phyloP scores from a whole-genome alignment of 2,888 invertebrate genomes.

The Drosophila gaucha region DNA sequence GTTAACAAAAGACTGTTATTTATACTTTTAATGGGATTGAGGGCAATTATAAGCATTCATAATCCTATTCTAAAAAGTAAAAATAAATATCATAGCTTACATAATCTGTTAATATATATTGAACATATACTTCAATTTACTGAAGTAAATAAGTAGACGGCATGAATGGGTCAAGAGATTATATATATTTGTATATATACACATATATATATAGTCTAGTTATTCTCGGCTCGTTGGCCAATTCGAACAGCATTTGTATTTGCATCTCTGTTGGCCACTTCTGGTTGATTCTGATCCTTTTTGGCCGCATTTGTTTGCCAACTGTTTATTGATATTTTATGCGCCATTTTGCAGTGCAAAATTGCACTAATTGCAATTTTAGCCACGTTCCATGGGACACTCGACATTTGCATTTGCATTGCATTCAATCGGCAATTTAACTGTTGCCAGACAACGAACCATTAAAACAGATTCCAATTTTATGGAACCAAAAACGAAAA shows the following conservation, averaged over 20 bases:
- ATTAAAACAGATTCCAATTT: constrained; percentile 35
- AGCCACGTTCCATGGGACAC: constrained; percentile 62
- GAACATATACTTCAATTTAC: too few species aligned
- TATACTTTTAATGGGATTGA: too few species aligned
- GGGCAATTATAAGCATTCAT: too few species aligned
- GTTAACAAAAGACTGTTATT: too few species aligned
- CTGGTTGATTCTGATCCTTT: constrained; percentile 7
- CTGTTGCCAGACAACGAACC: constrained; percentile 43
- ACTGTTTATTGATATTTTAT: constrained; percentile 80
- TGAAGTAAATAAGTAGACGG: too few species aligned
- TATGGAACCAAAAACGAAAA: background rate
- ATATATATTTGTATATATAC: background rate
- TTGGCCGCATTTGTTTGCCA: constrained; percentile 34
- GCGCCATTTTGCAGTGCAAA: constrained; percentile 54
- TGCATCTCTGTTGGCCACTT: constrained; percentile 36
- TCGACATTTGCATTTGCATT: constrained; percentile 65
- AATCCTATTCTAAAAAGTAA: too few species aligned
- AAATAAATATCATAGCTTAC: background rate
- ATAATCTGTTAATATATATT: background rate
- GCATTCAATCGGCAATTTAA: constrained; percentile 67
- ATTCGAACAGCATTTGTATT: constrained; percentile 31
- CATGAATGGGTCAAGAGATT: too few species aligned
- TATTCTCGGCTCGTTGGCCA: constrained; percentile 9
- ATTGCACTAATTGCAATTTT: constrained; percentile 74
- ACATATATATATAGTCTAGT: background rate